Base-by-base conservation (phyloP, 2,888 invertebrate genomes). In the Dascillus cervinus region DNA sequence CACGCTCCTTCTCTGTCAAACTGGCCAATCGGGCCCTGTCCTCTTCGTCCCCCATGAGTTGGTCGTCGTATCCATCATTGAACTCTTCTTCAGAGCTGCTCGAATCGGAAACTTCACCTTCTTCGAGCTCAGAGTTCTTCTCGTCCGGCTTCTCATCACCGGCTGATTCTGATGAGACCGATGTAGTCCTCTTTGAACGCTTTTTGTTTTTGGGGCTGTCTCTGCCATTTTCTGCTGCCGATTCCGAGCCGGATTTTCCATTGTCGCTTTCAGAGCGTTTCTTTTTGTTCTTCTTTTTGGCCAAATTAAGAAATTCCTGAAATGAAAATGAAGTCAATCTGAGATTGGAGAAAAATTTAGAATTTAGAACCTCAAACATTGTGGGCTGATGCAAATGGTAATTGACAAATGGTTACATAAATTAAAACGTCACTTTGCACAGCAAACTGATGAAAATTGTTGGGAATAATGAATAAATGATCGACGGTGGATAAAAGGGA, bases 1-100 rank as follows among this genome's bases (percentile, higher is more conserved):
- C 97, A 22, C 97, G 72, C 58, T 97, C 96, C 55, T 92, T 94
- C 60, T 97, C 97, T 0, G 95, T 95, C 76, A 97, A 82, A 40
- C 84, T 81, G 6, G 90, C 91, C 23, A 97, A 69, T 0, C 88
- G 70, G 1, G 87, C 84, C 51, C 89, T 79, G 69, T 97, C 97
- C 47, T 91, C 95, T 37, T 89, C 94, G 62, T 96, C 95, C 0
- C 95, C 95, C 84, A 96, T 95, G 13, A 96, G 73, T 58, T 96
- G 88, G 43, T 96, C 95, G 60, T 95, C 96, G 52, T 88, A 94
- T 41, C 96, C 96, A 67, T 97, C 96, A 58, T 92, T 84, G 58
- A 95, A 96, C 62, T 94, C 92, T 46, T 84, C 85, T 43, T 88
- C 83, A 46, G 73, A 75, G 1, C 70, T 71, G 34, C 76, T 74